Percentiles rank a stretch among this genome's conserved stretches.
Evolutionary conservation across 2,797 vertebrate species (phyloP).

Genomic region (Poecilia gillii): DNA sequence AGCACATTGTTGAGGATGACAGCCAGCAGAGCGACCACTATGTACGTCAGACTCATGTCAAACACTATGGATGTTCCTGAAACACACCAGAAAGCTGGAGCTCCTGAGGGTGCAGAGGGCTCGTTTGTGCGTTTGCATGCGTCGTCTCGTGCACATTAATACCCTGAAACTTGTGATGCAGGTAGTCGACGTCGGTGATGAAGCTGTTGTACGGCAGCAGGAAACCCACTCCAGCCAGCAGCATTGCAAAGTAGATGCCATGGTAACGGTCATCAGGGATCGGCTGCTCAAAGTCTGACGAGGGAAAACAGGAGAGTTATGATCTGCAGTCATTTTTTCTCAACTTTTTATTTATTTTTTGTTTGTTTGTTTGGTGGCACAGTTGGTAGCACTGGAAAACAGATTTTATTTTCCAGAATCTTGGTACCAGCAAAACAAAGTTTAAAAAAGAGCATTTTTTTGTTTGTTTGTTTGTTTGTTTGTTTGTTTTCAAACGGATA

Average conservation of each 20-base stretch:
- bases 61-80: slow-evolving; percentile 95
- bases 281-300: slow-evolving; percentile 83
- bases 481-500: background rate
- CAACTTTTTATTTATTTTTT: background rate
- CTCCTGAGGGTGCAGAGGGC: background rate
- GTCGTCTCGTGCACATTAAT: slow-evolving; percentile 4
- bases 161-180: slow-evolving; percentile 97
- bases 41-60: slow-evolving; percentile 97
- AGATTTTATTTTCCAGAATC: background rate
- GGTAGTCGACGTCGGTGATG: slow-evolving; percentile 96
- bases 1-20: slow-evolving; percentile 94
- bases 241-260: slow-evolving; percentile 97
- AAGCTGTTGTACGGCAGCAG: slow-evolving; percentile 98
- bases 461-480: background rate
- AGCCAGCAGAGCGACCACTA: slow-evolving; percentile 91
- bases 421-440: background rate
- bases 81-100: slow-evolving; percentile 10
- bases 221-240: slow-evolving; percentile 96
- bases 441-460: background rate
- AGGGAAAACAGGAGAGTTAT: slow-evolving; percentile 25
- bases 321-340: background rate
- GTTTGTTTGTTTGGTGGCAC: background rate
- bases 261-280: slow-evolving; percentile 93
- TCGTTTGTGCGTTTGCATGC: background rate
- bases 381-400: background rate